phyloP scores from a whole-genome alignment of 2,113 vertebrate genomes.

The Paradisaea rubra region DNA sequence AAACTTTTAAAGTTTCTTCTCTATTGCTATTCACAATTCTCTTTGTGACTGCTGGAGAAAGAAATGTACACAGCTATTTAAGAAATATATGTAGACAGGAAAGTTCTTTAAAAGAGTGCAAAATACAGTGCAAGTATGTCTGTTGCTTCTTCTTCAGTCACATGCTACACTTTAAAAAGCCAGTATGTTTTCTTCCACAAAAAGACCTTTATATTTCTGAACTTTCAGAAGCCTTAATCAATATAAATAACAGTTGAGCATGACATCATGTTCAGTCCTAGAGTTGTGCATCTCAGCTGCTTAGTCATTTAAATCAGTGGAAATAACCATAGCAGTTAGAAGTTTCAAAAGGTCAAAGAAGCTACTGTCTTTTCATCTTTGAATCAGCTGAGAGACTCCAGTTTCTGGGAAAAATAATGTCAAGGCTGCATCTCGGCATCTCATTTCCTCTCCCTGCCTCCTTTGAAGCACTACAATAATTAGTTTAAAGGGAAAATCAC shows the following conservation, averaged over 20 bases:
- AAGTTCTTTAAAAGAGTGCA: background rate
- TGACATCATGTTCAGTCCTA: constrained; percentile 2
- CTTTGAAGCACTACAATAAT: constrained; percentile 54
- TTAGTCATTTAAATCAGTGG: constrained; percentile 52
- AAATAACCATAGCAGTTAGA: constrained; percentile 29
- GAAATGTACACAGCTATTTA: background rate
- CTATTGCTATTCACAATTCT: background rate
- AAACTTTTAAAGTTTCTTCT: background rate
- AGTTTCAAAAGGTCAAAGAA: constrained; percentile 68
- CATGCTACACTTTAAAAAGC: background rate
- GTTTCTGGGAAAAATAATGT: constrained; percentile 46
- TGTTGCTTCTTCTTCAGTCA: background rate
- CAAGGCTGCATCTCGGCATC: constrained; percentile 42
- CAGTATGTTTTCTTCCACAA: background rate
- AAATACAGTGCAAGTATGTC: background rate
- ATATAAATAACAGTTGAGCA: background rate
- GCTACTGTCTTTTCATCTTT: constrained; percentile 65
- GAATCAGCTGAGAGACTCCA: constrained; percentile 62
- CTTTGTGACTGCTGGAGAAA: background rate
- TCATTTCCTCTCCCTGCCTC: background rate
- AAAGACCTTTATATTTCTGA: constrained; percentile 18
- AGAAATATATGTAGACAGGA: background rate
- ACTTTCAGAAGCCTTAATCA: constrained; percentile 17
- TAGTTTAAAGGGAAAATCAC: constrained; percentile 45
- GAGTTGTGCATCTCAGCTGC: constrained; percentile 1